Conservation (phyloP, 2,113 vertebrate genomes). For the Anser cygnoides region DNA sequence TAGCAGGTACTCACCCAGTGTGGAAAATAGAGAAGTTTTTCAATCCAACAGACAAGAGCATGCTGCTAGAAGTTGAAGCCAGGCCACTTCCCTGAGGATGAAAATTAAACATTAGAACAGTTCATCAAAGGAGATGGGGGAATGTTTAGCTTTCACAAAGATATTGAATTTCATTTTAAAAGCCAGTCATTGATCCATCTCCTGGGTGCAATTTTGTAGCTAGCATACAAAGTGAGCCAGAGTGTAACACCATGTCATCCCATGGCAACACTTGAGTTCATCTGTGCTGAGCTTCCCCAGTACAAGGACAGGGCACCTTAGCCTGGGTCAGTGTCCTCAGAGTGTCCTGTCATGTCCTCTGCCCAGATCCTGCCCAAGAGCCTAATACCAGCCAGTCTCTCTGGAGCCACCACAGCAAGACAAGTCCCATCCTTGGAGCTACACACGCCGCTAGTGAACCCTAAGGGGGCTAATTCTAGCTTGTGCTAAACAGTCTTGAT, state of each 20-base stretch:
- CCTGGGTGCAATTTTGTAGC: background rate
- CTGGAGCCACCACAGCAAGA: background rate
- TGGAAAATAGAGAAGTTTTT: background rate
- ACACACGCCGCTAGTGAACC: fast-evolving
- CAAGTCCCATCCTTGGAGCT: background rate
- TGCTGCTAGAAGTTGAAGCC: background rate
- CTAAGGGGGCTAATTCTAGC: background rate
- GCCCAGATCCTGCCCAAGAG: background rate
- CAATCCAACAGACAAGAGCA: background rate
- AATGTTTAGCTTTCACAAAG: background rate
- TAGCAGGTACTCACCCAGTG: background rate
- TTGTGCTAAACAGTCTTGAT: background rate
- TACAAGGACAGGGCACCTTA: background rate
- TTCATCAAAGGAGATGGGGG: background rate
- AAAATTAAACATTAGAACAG: background rate
- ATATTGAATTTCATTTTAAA: constrained; percentile 38
- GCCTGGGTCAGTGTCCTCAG: background rate
- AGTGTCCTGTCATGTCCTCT: background rate
- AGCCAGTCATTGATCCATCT: background rate
- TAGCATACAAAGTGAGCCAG: background rate
- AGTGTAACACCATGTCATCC: background rate
- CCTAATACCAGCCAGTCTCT: fast-evolving
- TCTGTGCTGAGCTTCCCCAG: background rate
- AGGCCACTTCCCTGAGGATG: background rate
- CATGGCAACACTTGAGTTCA: background rate